Conservation (phyloP, 2,113 vertebrate species). For the Poicephalus gulielmi region DNA sequence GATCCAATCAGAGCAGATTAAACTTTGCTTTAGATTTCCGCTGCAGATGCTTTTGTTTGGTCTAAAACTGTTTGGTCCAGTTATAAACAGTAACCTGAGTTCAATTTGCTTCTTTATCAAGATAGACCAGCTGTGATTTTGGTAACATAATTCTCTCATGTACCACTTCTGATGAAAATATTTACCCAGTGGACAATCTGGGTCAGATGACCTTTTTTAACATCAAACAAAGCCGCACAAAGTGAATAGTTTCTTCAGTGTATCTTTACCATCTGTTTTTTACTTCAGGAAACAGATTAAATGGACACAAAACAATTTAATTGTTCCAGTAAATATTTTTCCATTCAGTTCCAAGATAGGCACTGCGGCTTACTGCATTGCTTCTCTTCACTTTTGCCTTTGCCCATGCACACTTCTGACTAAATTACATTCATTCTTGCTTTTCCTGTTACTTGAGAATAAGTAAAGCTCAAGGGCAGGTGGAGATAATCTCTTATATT, state of each 20-base stretch:
- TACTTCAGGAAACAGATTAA: background rate
- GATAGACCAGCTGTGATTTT: background rate
- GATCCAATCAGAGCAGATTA: background rate
- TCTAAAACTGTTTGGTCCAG: background rate
- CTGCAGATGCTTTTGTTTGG: background rate
- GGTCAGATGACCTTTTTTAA: background rate
- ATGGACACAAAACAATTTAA: background rate
- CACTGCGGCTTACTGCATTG: background rate
- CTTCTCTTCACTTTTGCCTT: background rate
- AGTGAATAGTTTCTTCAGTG: background rate
- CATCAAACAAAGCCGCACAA: background rate
- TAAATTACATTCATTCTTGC: background rate
- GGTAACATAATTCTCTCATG: background rate
- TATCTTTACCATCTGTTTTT: background rate
- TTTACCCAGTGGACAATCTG: background rate
- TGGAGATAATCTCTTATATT: background rate
- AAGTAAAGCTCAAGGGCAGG: background rate
- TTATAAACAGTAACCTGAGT: background rate
- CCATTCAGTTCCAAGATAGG: background rate
- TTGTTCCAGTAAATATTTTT: background rate
- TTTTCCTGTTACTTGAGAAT: background rate
- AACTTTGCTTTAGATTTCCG: background rate
- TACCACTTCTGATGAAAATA: background rate
- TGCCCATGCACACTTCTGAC: background rate
- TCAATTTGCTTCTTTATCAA: background rate